Base-by-base conservation (phyloP, 2,888 invertebrate species). In the Artemia sinica region DNA sequence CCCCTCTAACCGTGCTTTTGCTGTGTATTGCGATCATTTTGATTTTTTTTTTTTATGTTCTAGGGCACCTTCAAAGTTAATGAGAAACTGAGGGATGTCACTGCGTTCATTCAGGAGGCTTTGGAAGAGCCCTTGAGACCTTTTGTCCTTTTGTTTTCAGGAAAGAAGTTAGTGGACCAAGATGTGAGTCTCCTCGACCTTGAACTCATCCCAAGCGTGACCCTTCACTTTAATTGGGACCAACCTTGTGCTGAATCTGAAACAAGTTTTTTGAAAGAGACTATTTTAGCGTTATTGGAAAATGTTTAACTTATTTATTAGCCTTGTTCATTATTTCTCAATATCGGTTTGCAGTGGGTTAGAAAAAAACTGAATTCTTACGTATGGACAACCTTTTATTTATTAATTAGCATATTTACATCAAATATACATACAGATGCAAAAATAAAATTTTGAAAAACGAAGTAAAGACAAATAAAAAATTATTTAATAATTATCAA, bases 1-100 rank as follows among this genome's bases (percentile, higher is more conserved):
- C 14, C 8, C 9, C 13, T 12, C 14, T 68, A 69, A 67, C 41
- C 14, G 14, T 14, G 69, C 49, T 13, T 11, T 28, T 28, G 28
- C 28, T 28, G 28, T 28, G 28, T 28, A 28, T 28, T 28, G 28
- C 4, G 28, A 28, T n/a, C 7, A 18, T 3, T 67, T 18, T n/a
- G n/a, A n/a, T n/a, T n/a, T n/a, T n/a, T n/a, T n/a, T n/a, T n/a
- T n/a, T n/a, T n/a, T n/a, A n/a, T 65, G 72, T 79, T 82, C 13
- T 81, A 93, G 86, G 93, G 92, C 10, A 93, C 92, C 5, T 94
- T 94, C 78, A 85, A 86, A 67, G 87, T 91, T 0, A 85, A 86
- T 76, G 93, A 93, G 76, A 87, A 85, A 72, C 82, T 88, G 72
- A 77, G 79, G 0, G 84, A 85, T 72, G 82, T 93, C n/a, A 80